Evolutionary conservation across 2,888 invertebrate species (phyloP).

Genomic region (Diachrysia chrysitis): DNA sequence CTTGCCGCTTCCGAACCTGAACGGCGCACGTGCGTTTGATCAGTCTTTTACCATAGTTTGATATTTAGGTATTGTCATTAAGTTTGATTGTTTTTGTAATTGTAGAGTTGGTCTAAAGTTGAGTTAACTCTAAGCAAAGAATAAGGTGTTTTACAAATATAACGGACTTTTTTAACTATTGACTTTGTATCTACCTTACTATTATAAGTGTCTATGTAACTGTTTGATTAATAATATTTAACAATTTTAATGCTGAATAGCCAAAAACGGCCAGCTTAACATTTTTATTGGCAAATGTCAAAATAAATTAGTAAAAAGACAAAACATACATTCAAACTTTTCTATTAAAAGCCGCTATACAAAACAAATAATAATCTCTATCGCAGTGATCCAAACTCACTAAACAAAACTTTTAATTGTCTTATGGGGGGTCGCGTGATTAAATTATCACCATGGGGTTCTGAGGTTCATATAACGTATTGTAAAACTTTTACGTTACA

Average conservation of each 20-base stretch:
- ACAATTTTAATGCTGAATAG: not conserved
- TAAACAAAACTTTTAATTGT: conserved; percentile 14
- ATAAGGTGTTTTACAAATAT: too few relatives aligned
- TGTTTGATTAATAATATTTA: too few relatives aligned
- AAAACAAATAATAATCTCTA: not conserved
- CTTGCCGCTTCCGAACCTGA: conserved; percentile 69
- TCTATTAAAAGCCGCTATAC: not conserved
- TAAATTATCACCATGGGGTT: conserved; percentile 32
- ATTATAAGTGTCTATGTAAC: too few relatives aligned
- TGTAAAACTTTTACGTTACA: conserved; percentile 50
- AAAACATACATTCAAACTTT: not conserved
- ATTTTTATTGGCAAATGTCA: not conserved
- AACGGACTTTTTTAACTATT: too few relatives aligned
- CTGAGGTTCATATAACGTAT: conserved; percentile 14
- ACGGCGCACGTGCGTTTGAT: conserved; percentile 40
- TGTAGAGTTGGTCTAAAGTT: not conserved
- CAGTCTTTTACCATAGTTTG: conserved; percentile 16
- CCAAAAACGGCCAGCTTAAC: not conserved
- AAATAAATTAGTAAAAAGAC: not conserved
- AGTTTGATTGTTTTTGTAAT: not conserved
- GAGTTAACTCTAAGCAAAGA: too few relatives aligned
- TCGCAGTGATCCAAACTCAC: not conserved
- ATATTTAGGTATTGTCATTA: not conserved
- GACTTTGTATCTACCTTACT: too few relatives aligned
- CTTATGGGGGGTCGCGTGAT: conserved; percentile 12